A percentile compares a stretch with the other conserved stretches of the same genome.
phyloP scores from a whole-genome alignment of 1,140 invertebrate genomes.

The Brachionus sp. region DNA sequence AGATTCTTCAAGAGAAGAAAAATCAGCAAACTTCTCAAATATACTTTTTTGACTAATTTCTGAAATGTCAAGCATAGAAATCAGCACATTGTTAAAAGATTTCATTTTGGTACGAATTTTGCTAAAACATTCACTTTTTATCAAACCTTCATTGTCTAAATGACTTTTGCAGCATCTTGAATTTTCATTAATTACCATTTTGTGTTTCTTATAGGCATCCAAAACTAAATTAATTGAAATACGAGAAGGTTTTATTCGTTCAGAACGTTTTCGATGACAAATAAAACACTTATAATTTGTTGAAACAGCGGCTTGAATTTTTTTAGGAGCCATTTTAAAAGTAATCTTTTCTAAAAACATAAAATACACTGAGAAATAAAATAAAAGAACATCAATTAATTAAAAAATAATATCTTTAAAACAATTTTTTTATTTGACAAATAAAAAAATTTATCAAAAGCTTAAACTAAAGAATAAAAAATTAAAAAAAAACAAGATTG shows the following conservation, averaged over 20 bases:
- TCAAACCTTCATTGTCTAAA: not conserved
- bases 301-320: not conserved
- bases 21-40: not conserved
- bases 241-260: not conserved
- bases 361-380: not conserved
- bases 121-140: not conserved
- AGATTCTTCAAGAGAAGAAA: not conserved
- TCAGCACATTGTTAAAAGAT: not conserved
- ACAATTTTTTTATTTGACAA: not conserved
- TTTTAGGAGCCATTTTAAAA: not conserved
- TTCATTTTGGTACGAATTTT: not conserved
- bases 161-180: slow-evolving; percentile 9
- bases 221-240: not conserved
- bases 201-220: not conserved
- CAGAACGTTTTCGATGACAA: not conserved
- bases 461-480: not conserved
- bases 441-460: not conserved
- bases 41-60: not conserved
- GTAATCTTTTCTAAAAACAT: not conserved
- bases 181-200: not conserved
- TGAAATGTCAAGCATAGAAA: not conserved
- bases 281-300: not conserved
- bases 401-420: not conserved
- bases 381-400: not conserved
- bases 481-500: not conserved